phyloP scores from a whole-genome alignment of 2,797 vertebrate genomes.

The Sebastes hubbsi region DNA sequence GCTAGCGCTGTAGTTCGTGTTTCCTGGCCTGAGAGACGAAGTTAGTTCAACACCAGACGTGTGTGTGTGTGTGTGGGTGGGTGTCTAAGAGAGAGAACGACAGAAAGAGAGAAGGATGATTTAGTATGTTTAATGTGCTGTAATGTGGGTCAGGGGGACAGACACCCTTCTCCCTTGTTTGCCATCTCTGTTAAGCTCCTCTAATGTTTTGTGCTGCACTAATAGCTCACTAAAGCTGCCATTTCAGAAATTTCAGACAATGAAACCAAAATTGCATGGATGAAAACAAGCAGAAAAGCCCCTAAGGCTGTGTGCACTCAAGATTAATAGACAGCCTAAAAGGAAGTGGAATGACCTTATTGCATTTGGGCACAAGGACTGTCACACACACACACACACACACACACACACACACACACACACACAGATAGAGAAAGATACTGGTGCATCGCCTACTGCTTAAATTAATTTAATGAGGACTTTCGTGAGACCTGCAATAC shows the following conservation, averaged over 20 bases:
- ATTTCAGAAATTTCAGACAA: conserved; percentile 41
- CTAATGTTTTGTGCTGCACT: conserved; percentile 43
- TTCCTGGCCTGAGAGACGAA: conserved; percentile 12
- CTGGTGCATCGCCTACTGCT: not conserved
- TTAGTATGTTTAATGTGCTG: conserved; percentile 36
- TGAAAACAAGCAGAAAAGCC: conserved; percentile 38
- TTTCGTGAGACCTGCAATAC: not conserved
- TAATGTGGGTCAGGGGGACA: conserved; percentile 46
- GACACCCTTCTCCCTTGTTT: conserved; percentile 27
- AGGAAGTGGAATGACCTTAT: conserved; percentile 49
- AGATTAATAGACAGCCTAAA: conserved; percentile 33
- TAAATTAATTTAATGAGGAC: conserved; percentile 2
- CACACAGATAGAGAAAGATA: not conserved
- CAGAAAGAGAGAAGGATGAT: not conserved
- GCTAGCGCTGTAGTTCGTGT: conserved; percentile 41
- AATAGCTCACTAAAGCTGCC: conserved; percentile 45
- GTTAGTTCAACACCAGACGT: not conserved
- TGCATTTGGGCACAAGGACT: conserved; percentile 3
- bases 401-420: not conserved
- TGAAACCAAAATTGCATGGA: conserved; percentile 30
- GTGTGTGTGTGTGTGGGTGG: not conserved
- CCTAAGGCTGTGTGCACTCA: conserved; percentile 21
- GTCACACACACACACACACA: not conserved
- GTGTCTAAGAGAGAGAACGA: not conserved
- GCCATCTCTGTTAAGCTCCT: conserved; percentile 30